A percentile compares a stretch with the other conserved stretches of the same genome.
phyloP scores from a whole-genome alignment of 2,888 invertebrate genomes.

The Electrophaes corylata region DNA sequence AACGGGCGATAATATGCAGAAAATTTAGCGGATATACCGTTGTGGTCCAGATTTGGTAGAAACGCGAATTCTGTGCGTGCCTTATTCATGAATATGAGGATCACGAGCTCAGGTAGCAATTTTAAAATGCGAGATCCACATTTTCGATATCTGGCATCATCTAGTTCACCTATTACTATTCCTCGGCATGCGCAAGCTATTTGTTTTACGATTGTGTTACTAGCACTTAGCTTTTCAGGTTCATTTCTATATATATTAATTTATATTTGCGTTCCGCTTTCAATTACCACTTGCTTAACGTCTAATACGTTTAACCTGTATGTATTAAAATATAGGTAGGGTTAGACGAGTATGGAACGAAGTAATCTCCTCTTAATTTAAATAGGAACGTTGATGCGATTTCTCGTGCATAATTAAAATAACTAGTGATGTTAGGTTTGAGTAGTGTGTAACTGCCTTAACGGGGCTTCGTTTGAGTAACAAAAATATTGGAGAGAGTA shows the following conservation, averaged over 20 bases:
- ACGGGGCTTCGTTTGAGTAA: neutral
- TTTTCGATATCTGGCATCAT: neutral
- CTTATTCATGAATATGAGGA: neutral
- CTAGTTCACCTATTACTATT: too few species aligned
- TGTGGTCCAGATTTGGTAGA: neutral
- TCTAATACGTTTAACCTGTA: neutral
- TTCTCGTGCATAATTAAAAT: neutral
- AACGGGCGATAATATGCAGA: neutral
- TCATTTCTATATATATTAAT: too few species aligned
- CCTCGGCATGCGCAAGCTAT: neutral
- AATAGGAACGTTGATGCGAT: neutral
- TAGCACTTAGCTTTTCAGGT: neutral
- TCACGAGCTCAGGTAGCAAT: constrained; percentile 4
- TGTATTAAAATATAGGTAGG: neutral
- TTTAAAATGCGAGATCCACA: neutral
- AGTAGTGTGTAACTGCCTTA: neutral
- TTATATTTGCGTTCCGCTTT: neutral
- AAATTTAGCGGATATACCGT: neutral
- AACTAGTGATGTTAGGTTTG: neutral
- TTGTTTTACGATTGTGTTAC: neutral
- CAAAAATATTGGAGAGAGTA: neutral
- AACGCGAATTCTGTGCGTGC: neutral
- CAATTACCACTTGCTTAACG: neutral
- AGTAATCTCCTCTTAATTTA: neutral
- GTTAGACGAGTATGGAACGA: neutral